Percentiles rank a stretch among this genome's conserved stretches.
phyloP scores from a whole-genome alignment of 1,140 invertebrate species.

The Matsumurasca onukii region DNA sequence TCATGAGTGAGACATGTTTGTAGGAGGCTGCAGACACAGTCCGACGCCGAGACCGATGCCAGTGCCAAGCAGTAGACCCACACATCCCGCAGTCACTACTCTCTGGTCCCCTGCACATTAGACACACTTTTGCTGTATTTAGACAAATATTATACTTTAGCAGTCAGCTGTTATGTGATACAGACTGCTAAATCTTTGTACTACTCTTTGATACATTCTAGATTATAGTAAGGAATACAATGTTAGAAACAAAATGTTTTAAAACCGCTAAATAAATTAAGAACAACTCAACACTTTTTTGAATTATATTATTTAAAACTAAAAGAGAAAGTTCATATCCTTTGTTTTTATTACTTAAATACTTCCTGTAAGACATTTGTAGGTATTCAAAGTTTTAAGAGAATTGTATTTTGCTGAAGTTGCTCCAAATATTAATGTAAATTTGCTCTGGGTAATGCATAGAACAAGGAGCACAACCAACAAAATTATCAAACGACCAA shows the following conservation, averaged over 20 bases:
- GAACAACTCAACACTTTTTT: too few relatives aligned
- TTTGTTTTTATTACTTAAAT: neutral
- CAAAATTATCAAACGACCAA: too few relatives aligned
- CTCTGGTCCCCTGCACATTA: constrained; percentile 35
- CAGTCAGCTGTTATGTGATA: constrained; percentile 2
- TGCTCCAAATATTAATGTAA: too few relatives aligned
- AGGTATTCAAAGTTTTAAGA: too few relatives aligned
- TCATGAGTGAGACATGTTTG: constrained; percentile 51
- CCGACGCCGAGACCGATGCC: constrained; percentile 36
- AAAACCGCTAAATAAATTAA: neutral
- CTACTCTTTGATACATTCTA: too few relatives aligned
- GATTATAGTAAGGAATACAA: neutral
- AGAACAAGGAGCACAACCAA: too few relatives aligned
- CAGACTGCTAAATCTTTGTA: neutral
- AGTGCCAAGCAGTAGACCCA: constrained; percentile 36
- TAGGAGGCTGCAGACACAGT: constrained; percentile 40
- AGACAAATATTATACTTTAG: neutral
- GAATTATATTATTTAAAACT: too few relatives aligned
- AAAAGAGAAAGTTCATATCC: too few relatives aligned
- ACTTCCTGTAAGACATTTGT: too few relatives aligned
- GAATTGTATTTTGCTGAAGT: too few relatives aligned
- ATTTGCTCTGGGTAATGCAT: too few relatives aligned
- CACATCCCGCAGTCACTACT: constrained; percentile 31
- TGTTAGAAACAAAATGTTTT: neutral
- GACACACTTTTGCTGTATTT: neutral